Evolutionary conservation across 2,888 invertebrate genomes (phyloP).

Genomic region (Eupithecia centaureata): DNA sequence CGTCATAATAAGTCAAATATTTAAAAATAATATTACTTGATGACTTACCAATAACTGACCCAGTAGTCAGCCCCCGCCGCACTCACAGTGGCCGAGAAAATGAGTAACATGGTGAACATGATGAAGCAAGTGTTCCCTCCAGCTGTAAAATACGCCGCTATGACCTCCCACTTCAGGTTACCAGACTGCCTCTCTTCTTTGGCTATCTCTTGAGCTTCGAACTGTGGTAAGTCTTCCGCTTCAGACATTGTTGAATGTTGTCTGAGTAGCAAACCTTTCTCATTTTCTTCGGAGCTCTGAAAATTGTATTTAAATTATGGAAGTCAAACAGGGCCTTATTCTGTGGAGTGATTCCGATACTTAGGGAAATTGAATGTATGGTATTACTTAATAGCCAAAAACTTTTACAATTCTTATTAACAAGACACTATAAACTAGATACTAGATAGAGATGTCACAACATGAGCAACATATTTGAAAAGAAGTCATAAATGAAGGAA

Average conservation of each 20-base stretch:
- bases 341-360: background rate
- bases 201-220: slow-evolving; percentile 69
- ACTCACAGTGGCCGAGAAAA: slow-evolving; percentile 82
- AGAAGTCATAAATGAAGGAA: too few relatives aligned
- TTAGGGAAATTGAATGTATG: too few relatives aligned
- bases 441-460: too few relatives aligned
- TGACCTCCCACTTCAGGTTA: slow-evolving; percentile 70
- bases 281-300: slow-evolving; percentile 47
- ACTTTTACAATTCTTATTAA: too few relatives aligned
- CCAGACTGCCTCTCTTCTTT: slow-evolving; percentile 74
- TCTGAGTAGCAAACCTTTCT: slow-evolving; percentile 49
- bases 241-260: slow-evolving; percentile 52
- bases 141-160: slow-evolving; percentile 67
- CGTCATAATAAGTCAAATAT: too few relatives aligned
- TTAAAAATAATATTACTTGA: too few relatives aligned
- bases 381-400: too few relatives aligned
- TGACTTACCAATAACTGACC: slow-evolving; percentile 86
- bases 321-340: background rate
- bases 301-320: slow-evolving; percentile 14
- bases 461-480: too few relatives aligned
- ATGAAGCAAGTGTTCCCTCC: slow-evolving; percentile 68
- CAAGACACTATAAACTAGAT: too few relatives aligned
- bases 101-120: slow-evolving; percentile 56
- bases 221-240: slow-evolving; percentile 61
- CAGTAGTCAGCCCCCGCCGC: slow-evolving; percentile 88